Evolutionary conservation across 2,797 vertebrate genomes (phyloP).

Genomic region (Crax fasciolata): DNA sequence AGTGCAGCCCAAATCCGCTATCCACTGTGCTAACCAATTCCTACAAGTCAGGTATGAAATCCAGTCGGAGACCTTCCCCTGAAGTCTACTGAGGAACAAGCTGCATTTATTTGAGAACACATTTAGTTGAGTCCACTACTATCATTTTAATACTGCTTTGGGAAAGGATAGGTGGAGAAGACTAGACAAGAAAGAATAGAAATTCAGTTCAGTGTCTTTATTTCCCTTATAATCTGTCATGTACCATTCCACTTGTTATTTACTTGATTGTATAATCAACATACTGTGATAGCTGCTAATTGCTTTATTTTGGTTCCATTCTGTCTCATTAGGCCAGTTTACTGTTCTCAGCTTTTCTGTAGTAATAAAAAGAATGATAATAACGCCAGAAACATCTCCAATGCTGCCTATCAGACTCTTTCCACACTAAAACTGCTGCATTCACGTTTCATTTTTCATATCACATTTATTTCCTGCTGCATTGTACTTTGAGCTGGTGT

Average conservation of each 20-base stretch:
- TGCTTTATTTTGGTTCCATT: constrained; percentile 41
- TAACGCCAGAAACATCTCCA: neutral
- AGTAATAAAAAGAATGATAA: neutral
- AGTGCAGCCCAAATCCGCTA: neutral
- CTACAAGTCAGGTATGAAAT: neutral
- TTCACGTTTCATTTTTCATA: neutral
- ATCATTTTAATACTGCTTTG: neutral
- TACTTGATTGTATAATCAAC: neutral
- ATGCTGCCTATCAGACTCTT: neutral
- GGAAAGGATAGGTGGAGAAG: neutral
- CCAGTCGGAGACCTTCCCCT: neutral
- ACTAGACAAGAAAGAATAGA: neutral
- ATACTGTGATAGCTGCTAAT: neutral
- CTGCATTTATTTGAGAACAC: neutral
- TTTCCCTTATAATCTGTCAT: neutral
- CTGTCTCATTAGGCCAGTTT: constrained; percentile 36
- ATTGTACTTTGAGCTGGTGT: neutral
- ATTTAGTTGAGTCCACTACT: neutral
- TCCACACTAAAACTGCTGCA: constrained; percentile 23
- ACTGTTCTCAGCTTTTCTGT: neutral
- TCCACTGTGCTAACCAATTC: neutral
- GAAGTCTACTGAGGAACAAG: neutral
- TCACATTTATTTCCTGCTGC: neutral
- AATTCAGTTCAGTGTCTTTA: neutral
- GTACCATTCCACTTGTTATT: neutral